A percentile compares a stretch with the other conserved stretches of the same genome.
phyloP scores from a whole-genome alignment of 2,797 vertebrate genomes.

The Ambastaia sidthimunki region DNA sequence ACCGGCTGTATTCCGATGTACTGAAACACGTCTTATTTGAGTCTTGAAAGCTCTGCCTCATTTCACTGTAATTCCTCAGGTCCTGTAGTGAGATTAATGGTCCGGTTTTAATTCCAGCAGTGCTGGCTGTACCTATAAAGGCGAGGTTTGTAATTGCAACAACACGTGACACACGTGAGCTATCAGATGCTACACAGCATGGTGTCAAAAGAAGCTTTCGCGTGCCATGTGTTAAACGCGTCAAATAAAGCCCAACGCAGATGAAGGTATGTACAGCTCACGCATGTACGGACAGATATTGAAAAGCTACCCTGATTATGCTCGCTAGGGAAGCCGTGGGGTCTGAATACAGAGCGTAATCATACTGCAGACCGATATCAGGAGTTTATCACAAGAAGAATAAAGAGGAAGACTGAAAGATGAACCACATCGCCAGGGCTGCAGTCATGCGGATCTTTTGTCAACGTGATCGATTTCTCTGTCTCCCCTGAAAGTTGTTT shows the following conservation, averaged over 20 bases:
- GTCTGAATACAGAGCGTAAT: conserved; percentile 21
- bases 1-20: conserved; percentile 33
- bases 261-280: conserved; percentile 14
- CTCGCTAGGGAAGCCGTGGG: conserved; percentile 3
- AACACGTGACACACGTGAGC: conserved; percentile 18
- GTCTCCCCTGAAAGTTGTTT: conserved; percentile 60
- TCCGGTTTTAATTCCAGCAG: conserved; percentile 18
- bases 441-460: conserved; percentile 54
- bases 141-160: conserved; percentile 19
- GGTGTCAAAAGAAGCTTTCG: conserved; percentile 12
- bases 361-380: background rate
- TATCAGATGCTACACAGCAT: background rate
- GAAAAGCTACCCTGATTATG: conserved; percentile 33
- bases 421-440: conserved; percentile 44
- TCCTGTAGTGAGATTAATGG: conserved; percentile 43
- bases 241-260: background rate
- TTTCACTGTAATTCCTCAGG: conserved; percentile 29
- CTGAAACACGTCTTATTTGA: conserved; percentile 33
- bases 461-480: conserved; percentile 64
- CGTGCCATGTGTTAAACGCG: background rate
- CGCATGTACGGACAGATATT: conserved; percentile 2
- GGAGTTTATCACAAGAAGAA: conserved; percentile 50
- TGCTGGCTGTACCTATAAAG: conserved; percentile 20
- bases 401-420: conserved; percentile 53
- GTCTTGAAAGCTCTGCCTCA: conserved; percentile 33